These are phyloP conservation scores for Dolichomitus sp. DNA, from an alignment of 2,888 invertebrate genomes.

Conservation along the genomic window DNA sequence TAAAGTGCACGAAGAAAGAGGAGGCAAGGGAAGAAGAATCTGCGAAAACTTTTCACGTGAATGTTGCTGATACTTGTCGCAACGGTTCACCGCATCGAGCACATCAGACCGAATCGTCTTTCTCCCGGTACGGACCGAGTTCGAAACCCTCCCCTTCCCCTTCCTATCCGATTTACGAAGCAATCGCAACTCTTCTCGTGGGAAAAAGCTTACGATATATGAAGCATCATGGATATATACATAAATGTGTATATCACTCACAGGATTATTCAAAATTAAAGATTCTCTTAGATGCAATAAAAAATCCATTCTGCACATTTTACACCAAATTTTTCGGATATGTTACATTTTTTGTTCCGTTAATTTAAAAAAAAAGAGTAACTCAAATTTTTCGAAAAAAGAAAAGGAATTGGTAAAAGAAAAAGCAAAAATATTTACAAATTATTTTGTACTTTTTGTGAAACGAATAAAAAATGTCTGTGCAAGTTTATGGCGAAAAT, in stretches of 20 bases:
- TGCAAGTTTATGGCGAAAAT: too few relatives aligned
- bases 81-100: constrained; percentile 37
- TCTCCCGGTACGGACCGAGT: neutral
- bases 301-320: neutral
- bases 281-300: neutral
- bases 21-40: constrained; percentile 27
- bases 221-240: neutral
- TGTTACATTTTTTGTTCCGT: neutral
- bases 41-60: constrained; percentile 54
- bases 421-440: too few relatives aligned
- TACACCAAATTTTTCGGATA: neutral
- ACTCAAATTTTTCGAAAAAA: neutral
- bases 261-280: neutral
- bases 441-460: too few relatives aligned
- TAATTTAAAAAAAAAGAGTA: neutral
- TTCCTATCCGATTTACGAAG: constrained; percentile 47
- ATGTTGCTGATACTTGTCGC: constrained; percentile 61
- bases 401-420: too few relatives aligned
- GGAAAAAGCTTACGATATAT: constrained; percentile 31
- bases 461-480: too few relatives aligned
- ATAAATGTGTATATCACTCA: neutral
- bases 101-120: constrained; percentile 27
- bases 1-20: neutral
- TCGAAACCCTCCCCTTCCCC: constrained; percentile 18
- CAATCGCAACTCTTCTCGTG: constrained; percentile 55